A percentile compares a stretch with the other conserved stretches of the same genome.
These are phyloP conservation scores for Catocala nupta DNA, from an alignment of 2,888 invertebrate species.

Conservation along the genomic window DNA sequence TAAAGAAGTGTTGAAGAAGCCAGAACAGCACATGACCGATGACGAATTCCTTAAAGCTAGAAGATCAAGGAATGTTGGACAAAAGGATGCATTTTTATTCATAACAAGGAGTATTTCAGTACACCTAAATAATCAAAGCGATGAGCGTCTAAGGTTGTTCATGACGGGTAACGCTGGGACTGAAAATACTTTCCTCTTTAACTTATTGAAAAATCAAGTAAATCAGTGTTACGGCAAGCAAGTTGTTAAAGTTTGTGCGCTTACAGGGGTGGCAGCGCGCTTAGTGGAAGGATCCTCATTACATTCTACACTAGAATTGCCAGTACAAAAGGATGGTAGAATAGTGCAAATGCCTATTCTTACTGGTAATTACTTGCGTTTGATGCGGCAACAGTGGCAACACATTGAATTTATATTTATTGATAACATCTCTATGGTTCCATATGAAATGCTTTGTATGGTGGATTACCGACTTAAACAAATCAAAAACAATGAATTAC, in stretches of 20 bases:
- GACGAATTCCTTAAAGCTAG: slow-evolving; percentile 33
- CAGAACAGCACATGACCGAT: slow-evolving; percentile 24
- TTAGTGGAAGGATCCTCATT: slow-evolving; percentile 36
- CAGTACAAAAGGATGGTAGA: slow-evolving; percentile 52
- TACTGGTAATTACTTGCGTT: slow-evolving; percentile 45
- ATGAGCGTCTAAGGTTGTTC: slow-evolving; percentile 31
- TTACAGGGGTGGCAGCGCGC: slow-evolving; percentile 59
- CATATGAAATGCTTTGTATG: fast-evolving
- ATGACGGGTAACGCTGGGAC: slow-evolving; percentile 35
- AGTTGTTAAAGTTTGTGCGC: slow-evolving; percentile 49
- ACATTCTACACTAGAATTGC: slow-evolving; percentile 37
- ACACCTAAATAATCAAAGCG: slow-evolving; percentile 6
- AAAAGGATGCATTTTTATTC: no score
- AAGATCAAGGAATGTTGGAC: slow-evolving; percentile 28
- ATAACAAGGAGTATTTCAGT: no score
- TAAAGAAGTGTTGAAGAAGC: slow-evolving; percentile 26
- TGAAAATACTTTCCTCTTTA: slow-evolving; percentile 44
- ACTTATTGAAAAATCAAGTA: slow-evolving; percentile 40
- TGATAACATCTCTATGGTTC: no score
- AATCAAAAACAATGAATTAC: no score
- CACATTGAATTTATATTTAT: no score
- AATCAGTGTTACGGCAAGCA: slow-evolving; percentile 43
- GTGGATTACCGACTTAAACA: no score
- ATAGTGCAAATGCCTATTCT: slow-evolving; percentile 42
- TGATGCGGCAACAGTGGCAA: slow-evolving; percentile 49